Percentiles rank a stretch among this genome's conserved stretches.
These are phyloP conservation scores for Catajapyx aquilonaris DNA, from an alignment of 1,140 invertebrate genomes.

Conservation along the genomic window DNA sequence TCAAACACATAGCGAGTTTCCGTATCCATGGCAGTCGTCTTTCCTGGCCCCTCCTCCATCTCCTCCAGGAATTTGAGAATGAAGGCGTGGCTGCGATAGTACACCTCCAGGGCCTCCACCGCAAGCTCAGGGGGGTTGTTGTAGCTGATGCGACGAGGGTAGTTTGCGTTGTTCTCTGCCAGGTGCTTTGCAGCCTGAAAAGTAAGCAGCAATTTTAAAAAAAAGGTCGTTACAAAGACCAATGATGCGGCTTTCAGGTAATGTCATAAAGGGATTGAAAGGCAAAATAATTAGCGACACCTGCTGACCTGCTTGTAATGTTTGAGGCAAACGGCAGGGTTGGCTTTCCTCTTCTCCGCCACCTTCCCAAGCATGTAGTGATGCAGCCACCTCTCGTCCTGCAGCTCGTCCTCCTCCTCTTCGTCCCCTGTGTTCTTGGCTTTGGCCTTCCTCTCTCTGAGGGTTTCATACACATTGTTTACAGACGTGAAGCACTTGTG, in stretches of 20 bases:
- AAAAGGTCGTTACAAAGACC: constrained; percentile 4
- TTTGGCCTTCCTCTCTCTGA: no score
- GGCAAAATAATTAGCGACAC: no score
- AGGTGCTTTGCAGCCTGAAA: constrained; percentile 44
- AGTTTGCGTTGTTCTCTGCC: constrained; percentile 55
- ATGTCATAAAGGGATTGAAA: constrained; percentile 4
- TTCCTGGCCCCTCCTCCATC: constrained; percentile 27
- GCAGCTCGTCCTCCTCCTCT: constrained; percentile 29
- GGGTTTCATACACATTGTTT: constrained; percentile 20
- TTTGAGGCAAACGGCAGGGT: constrained; percentile 47
- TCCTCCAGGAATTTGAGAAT: constrained; percentile 67
- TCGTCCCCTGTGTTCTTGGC: no score
- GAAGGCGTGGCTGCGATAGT: constrained; percentile 60
- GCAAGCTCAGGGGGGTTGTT: constrained; percentile 58
- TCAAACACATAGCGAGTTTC: constrained; percentile 16
- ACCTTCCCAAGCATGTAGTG: constrained; percentile 89
- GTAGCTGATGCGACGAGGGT: constrained; percentile 69
- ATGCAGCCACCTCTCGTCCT: constrained; percentile 68
- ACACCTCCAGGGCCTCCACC: constrained; percentile 59
- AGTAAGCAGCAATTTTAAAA: constrained; percentile 14
- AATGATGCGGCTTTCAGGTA: constrained; percentile 4
- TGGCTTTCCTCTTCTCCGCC: constrained; percentile 52
- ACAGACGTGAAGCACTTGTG: constrained; percentile 53
- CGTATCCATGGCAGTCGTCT: constrained; percentile 13
- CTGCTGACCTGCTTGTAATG: constrained; percentile 47